Conservation (phyloP, 2,888 invertebrate species). For the Bhutanitis thaidina region DNA sequence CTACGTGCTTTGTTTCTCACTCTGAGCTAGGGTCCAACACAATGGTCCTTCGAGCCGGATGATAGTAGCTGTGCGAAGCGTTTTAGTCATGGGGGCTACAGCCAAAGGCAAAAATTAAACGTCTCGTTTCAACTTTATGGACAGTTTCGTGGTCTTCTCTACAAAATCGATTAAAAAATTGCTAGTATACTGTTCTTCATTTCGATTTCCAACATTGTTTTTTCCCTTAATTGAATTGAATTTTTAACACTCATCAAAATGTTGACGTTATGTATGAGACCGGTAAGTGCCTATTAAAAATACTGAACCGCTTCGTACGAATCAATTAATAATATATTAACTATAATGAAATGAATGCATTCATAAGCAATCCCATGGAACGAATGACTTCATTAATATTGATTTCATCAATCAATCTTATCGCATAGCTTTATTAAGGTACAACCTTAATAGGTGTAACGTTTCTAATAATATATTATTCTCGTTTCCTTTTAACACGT, state of each 20-base stretch:
- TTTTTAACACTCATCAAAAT: slow-evolving; percentile 6
- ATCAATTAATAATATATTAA: slow-evolving; percentile 17
- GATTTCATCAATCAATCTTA: slow-evolving; percentile 14
- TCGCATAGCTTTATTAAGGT: slow-evolving; percentile 2
- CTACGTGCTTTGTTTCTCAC: too few relatives aligned
- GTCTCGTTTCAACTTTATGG: too few relatives aligned
- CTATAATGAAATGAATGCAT: slow-evolving; percentile 19
- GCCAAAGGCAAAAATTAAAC: too few relatives aligned
- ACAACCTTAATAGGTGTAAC: neutral
- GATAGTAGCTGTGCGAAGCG: too few relatives aligned
- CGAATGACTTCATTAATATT: slow-evolving; percentile 19
- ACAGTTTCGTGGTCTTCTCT: too few relatives aligned
- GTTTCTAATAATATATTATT: too few relatives aligned
- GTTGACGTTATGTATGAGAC: slow-evolving; percentile 11
- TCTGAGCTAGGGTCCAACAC: too few relatives aligned
- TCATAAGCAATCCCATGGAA: slow-evolving; percentile 9
- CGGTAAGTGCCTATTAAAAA: slow-evolving; percentile 18
- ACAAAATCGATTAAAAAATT: too few relatives aligned
- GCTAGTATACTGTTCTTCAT: too few relatives aligned
- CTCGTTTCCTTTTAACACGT: too few relatives aligned
- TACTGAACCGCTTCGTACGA: slow-evolving; percentile 1
- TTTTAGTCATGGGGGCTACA: too few relatives aligned
- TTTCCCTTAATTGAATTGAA: neutral
- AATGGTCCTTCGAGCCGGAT: too few relatives aligned
- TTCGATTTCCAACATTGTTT: neutral